Conservation (phyloP, 1,140 invertebrate genomes). For the Ceratosolen solmsi region DNA sequence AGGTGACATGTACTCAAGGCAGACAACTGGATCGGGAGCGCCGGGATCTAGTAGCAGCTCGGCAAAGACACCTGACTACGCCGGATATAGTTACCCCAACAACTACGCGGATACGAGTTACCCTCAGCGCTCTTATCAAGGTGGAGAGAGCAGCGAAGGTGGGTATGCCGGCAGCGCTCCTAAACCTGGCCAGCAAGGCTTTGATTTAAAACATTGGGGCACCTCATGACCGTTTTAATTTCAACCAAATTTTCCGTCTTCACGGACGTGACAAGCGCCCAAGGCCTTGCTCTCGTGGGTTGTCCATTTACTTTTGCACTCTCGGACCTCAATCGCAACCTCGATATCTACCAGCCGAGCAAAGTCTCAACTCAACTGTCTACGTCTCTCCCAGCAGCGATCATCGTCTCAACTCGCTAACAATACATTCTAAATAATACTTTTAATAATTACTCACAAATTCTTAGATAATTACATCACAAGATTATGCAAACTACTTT, state of each 20-base stretch:
- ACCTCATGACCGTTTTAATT: conserved; percentile 77
- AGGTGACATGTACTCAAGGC: conserved; percentile 77
- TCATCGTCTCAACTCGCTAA: conserved; percentile 45
- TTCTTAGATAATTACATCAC: neutral
- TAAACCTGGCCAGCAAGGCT: conserved; percentile 75
- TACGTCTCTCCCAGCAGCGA: conserved; percentile 47
- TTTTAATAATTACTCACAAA: conserved; percentile 30
- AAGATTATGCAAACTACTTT: conserved; percentile 1
- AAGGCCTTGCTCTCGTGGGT: conserved; percentile 66
- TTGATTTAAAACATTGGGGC: conserved; percentile 78
- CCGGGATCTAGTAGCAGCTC: conserved; percentile 74
- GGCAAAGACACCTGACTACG: conserved; percentile 71
- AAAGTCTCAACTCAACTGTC: conserved; percentile 41
- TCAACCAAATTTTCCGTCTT: conserved; percentile 45
- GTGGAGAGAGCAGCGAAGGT: conserved; percentile 74
- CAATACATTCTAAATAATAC: conserved; percentile 33
- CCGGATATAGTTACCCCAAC: conserved; percentile 73
- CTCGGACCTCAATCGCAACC: conserved; percentile 41
- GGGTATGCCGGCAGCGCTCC: conserved; percentile 75
- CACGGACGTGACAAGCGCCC: conserved; percentile 61
- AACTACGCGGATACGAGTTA: conserved; percentile 74
- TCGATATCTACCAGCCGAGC: conserved; percentile 40
- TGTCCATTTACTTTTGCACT: conserved; percentile 55
- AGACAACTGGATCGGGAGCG: conserved; percentile 73
- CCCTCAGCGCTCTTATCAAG: conserved; percentile 72